Conservation (phyloP, 2,113 vertebrate genomes). For the Melanocharis versteri region DNA sequence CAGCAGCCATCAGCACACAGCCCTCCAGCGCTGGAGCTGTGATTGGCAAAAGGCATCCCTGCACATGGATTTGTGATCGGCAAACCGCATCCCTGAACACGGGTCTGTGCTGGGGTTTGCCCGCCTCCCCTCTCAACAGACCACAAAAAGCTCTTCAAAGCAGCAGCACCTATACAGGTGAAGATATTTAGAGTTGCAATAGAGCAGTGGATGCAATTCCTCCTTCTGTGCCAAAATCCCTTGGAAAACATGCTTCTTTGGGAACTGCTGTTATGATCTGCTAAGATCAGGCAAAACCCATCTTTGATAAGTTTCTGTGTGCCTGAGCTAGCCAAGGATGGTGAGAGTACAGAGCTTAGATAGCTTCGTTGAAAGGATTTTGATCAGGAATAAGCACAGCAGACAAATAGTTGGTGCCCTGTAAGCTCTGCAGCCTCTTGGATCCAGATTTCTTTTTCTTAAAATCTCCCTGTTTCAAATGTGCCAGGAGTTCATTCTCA, state of each 20-base stretch:
- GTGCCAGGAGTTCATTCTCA: neutral
- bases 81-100: neutral
- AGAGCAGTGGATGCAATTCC: neutral
- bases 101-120: neutral
- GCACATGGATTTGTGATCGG: neutral
- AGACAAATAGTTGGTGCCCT: neutral
- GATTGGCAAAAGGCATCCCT: neutral
- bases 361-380: neutral
- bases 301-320: neutral
- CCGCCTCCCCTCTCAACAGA: neutral
- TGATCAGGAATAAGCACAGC: neutral
- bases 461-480: neutral
- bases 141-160: neutral
- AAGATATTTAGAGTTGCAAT: neutral
- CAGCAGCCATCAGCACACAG: neutral
- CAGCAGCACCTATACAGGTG: neutral
- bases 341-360: neutral
- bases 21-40: neutral
- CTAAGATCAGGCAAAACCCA: neutral
- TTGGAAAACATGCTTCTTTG: neutral
- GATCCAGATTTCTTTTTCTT: neutral
- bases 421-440: neutral
- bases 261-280: neutral
- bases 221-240: neutral
- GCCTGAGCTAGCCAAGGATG: neutral